phyloP scores from a whole-genome alignment of 2,113 vertebrate species.

The Castor canadensis region DNA sequence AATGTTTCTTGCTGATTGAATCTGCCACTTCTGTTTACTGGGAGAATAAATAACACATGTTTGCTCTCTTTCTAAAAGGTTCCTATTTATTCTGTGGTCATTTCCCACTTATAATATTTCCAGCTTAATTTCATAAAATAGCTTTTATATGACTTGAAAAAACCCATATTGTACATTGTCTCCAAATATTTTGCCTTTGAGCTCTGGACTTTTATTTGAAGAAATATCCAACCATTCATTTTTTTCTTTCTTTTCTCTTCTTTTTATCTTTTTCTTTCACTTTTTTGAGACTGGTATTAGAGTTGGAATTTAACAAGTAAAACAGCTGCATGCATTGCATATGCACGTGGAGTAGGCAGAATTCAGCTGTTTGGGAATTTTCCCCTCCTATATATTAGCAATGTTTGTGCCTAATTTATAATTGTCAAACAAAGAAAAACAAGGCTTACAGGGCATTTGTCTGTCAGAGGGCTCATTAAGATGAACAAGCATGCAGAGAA shows the following conservation, averaged over 20 bases:
- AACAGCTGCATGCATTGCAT: conserved; percentile 79
- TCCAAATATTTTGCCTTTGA: conserved; percentile 85
- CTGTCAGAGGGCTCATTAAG: conserved; percentile 17
- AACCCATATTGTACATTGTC: conserved; percentile 85
- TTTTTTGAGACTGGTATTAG: not conserved
- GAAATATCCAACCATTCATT: conserved; percentile 75
- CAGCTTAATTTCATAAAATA: conserved; percentile 89
- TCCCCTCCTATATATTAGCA: conserved; percentile 47
- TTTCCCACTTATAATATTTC: conserved; percentile 89
- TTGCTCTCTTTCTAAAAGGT: conserved; percentile 86
- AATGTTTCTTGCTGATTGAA: conserved; percentile 98
- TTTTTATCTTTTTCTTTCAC: not conserved
- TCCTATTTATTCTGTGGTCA: conserved; percentile 89
- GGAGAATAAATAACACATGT: conserved; percentile 99
- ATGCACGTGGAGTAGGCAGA: conserved; percentile 42
- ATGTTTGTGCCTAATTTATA: conserved; percentile 52
- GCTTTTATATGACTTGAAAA: conserved; percentile 84
- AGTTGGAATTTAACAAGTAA: conserved; percentile 80
- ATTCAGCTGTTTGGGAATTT: conserved; percentile 57
- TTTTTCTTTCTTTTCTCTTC: conserved; percentile 61
- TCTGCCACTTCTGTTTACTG: conserved; percentile 97
- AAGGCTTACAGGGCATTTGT: conserved; percentile 45
- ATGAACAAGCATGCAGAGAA: not conserved
- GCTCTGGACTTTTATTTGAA: conserved; percentile 83
- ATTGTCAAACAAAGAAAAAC: conserved; percentile 73